These are phyloP conservation scores for Erythrolamprus reginae DNA, from an alignment of 2,113 vertebrate species.

Conservation along the genomic window DNA sequence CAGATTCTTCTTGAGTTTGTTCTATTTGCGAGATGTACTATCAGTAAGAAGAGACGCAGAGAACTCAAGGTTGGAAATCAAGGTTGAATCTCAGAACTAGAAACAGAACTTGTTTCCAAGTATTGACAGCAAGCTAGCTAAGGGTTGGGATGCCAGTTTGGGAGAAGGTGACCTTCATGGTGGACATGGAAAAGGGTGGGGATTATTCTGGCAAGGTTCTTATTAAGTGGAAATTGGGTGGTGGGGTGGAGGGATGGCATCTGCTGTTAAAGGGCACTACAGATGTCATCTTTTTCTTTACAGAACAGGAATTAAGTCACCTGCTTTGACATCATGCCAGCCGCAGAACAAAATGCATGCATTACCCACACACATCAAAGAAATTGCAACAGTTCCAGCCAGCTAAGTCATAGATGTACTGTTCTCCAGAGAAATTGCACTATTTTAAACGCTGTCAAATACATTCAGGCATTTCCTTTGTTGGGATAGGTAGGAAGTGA, in stretches of 20 bases:
- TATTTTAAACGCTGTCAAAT: slow-evolving; percentile 6
- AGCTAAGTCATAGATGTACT: neutral
- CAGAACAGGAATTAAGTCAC: slow-evolving; percentile 6
- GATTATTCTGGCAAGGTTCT: neutral
- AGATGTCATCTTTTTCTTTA: neutral
- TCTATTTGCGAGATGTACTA: neutral
- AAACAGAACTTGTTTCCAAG: neutral
- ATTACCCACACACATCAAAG: neutral
- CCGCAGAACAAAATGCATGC: neutral
- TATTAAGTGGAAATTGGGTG: neutral
- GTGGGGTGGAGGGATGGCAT: neutral
- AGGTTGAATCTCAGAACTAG: neutral
- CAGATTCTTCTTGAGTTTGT: neutral
- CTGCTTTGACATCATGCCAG: neutral
- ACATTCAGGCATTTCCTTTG: neutral
- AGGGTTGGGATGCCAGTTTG: neutral
- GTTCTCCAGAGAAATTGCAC: neutral
- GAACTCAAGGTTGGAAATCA: neutral
- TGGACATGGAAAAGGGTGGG: neutral
- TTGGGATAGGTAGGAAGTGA: neutral
- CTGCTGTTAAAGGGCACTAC: neutral
- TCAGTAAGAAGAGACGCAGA: neutral
- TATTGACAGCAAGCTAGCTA: neutral
- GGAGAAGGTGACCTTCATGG: neutral
- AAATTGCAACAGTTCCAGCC: neutral